Evolutionary conservation across 1,140 invertebrate species (phyloP), one percentile per base, ranked within the genome.

Genomic region (Galleria mellonella): DNA sequence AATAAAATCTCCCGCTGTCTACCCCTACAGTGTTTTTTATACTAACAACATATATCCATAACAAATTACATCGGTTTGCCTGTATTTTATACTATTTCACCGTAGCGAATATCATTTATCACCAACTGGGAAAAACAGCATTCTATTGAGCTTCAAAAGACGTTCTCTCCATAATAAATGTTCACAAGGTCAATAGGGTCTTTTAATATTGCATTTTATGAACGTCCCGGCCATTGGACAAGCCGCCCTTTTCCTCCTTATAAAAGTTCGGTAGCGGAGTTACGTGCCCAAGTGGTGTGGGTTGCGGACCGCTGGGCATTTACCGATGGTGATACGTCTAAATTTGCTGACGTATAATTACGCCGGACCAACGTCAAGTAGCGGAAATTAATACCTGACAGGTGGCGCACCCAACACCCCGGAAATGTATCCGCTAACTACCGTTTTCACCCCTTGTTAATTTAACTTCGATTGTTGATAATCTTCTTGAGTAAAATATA

Each of bases 331-430:
- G 44, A 42, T 56, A 54, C 36, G 53, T 58, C 47, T 63, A 55
- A 62, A 72, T 65, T 58, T 62, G 57, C 57, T 62, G 56, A 60
- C 54, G 47, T 45, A 56, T 62, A 73, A 72, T 71, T 66, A 58
- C 53, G 49, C 36, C 46, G 32, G 41, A 55, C 54, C 49, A 43
- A 50, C 54, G 62, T 63, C 60, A 59, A 69, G 66, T 60, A 44
- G 64, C 77, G 77, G 74, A 82, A 75, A 82, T 82, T 78, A 78
- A 82, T 74, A 77, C 67, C 60, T 63, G 62, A 56, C 65, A 69
- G 66, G 62, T 72, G 46, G 51, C 55, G 53, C 59, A 33, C 53
- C 43, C 47, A 28, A 30, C 38, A 32, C 36, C 14, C 11, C 53
- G 54, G 55, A 47, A 55, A 56, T 31, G 35, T 44, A 47, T 54